phyloP scores from a whole-genome alignment of 2,113 vertebrate species.

The Rhinichthys klamathensis region DNA sequence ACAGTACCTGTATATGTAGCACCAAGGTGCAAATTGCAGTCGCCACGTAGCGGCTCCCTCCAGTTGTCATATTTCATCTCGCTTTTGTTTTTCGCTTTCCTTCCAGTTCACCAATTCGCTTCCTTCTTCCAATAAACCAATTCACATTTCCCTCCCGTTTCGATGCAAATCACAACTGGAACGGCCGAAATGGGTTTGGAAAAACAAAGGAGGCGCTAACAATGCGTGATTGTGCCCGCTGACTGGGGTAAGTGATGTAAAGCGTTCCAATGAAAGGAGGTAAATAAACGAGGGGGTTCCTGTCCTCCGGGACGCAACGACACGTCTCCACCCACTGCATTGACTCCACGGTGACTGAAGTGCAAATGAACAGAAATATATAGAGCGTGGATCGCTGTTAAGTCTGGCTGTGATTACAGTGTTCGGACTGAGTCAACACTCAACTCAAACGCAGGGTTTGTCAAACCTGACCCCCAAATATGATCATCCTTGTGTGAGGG shows the following conservation, averaged over 20 bases:
- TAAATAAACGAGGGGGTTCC: conserved; percentile 38
- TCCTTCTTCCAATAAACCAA: conserved; percentile 16
- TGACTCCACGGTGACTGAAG: conserved; percentile 34
- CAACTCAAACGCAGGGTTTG: too few relatives aligned
- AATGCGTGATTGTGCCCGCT: conserved; percentile 47
- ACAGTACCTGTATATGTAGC: conserved; percentile 1
- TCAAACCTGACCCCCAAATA: too few relatives aligned
- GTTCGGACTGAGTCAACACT: too few relatives aligned
- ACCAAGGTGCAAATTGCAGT: conserved; percentile 36
- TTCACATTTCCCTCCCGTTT: conserved; percentile 45
- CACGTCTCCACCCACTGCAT: conserved; percentile 43
- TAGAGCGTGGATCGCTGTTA: neutral
- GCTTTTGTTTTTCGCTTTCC: neutral
- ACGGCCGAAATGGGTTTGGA: conserved; percentile 44
- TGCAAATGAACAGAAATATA: conserved; percentile 48
- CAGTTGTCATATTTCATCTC: conserved; percentile 10
- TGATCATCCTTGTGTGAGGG: too few relatives aligned
- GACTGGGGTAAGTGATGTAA: conserved; percentile 52
- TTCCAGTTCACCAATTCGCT: neutral
- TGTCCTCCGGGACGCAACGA: conserved; percentile 34
- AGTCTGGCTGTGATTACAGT: neutral
- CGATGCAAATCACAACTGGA: conserved; percentile 56
- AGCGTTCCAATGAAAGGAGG: conserved; percentile 22
- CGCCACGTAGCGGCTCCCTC: conserved; percentile 17
- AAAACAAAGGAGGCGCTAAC: conserved; percentile 37